Conservation (phyloP, 2,113 vertebrate genomes). For the Neotragus pygmaeus region DNA sequence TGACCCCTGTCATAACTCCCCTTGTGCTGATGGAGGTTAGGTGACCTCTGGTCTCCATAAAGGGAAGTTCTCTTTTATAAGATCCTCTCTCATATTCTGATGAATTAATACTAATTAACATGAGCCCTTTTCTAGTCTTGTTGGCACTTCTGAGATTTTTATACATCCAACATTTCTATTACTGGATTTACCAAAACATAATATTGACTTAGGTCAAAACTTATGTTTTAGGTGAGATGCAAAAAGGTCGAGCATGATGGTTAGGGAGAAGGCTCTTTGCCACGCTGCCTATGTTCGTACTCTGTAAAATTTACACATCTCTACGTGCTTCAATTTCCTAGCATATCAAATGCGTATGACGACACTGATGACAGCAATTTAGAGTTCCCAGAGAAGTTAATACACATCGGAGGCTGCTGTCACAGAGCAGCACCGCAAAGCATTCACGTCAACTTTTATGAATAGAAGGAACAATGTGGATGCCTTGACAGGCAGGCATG, state of each 20-base stretch:
- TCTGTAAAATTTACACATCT: neutral
- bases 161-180: neutral
- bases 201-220: neutral
- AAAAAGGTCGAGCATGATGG: neutral
- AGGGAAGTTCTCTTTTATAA: neutral
- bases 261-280: neutral
- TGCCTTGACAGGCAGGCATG: neutral
- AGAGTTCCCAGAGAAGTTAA: neutral
- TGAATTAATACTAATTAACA: too few species aligned
- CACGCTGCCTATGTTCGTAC: neutral
- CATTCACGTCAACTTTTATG: neutral
- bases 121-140: neutral
- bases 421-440: rapidly evolving
- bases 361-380: rapidly evolving
- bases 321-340: too few species aligned
- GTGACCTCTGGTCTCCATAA: neutral
- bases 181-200: neutral
- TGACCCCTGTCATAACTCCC: rapidly evolving
- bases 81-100: neutral
- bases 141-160: neutral
- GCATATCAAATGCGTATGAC: neutral
- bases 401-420: rapidly evolving
- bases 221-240: neutral
- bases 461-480: neutral
- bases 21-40: rapidly evolving